These are phyloP conservation scores for Cheiracanthium punctorium DNA, from an alignment of 2,888 invertebrate genomes.

Conservation along the genomic window DNA sequence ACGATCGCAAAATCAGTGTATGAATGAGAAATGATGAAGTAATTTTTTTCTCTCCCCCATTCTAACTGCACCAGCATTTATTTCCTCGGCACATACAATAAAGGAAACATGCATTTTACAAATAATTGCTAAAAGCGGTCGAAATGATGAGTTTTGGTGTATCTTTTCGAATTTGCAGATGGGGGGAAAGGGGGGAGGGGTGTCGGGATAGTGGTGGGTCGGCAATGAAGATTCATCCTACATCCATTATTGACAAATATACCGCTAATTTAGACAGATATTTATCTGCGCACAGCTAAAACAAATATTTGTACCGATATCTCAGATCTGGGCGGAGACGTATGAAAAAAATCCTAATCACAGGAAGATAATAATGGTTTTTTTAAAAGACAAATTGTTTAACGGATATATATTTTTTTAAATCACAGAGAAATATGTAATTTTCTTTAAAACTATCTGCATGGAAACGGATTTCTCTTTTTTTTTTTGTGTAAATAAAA, in stretches of 20 bases:
- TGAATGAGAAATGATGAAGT: constrained; percentile 62
- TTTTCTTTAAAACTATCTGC: constrained; percentile 1
- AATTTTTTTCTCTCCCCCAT: constrained; percentile 24
- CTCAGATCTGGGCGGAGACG: constrained; percentile 52
- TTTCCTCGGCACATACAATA: constrained; percentile 49
- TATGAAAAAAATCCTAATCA: constrained; percentile 45
- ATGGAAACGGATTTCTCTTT: neutral
- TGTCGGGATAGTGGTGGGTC: too few species aligned
- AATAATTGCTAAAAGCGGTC: constrained; percentile 57
- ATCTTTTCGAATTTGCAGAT: constrained; percentile 45
- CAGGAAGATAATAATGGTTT: constrained; percentile 64
- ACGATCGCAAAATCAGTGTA: constrained; percentile 59
- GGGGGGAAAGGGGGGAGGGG: neutral
- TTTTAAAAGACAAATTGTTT: constrained; percentile 63
- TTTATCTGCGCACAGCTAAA: constrained; percentile 63
- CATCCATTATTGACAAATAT: constrained; percentile 67
- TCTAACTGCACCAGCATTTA: constrained; percentile 42
- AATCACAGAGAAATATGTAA: neutral
- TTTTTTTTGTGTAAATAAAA: neutral
- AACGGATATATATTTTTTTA: constrained; percentile 8
- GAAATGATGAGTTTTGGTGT: constrained; percentile 66
- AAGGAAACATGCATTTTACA: constrained; percentile 59
- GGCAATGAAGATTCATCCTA: constrained; percentile 37
- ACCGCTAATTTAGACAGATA: constrained; percentile 63
- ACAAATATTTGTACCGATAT: constrained; percentile 69